Evolutionary conservation across 2,113 vertebrate species (phyloP).

Genomic region (Chelonoidis abingdonii): DNA sequence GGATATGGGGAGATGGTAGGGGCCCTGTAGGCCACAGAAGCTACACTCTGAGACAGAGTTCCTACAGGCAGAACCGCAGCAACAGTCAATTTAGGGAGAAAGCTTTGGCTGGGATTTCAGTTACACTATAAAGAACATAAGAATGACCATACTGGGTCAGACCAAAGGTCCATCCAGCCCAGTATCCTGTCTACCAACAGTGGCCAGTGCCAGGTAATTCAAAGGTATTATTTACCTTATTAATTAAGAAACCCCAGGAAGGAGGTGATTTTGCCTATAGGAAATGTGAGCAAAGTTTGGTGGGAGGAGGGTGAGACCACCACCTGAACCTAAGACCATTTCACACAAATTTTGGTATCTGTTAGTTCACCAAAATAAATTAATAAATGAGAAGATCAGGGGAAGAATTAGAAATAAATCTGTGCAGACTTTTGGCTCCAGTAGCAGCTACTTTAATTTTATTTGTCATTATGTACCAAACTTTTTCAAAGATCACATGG

Average conservation of each 20-base stretch:
- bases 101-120: background rate
- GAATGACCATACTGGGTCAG: too few species aligned
- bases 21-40: background rate
- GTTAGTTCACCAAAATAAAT: background rate
- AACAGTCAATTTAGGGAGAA: background rate
- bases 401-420: background rate
- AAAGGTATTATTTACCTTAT: background rate
- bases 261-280: background rate
- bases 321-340: background rate
- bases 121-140: background rate
- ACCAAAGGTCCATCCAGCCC: too few species aligned
- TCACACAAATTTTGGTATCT: background rate
- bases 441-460: background rate
- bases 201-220: too few species aligned
- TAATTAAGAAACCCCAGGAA: background rate
- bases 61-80: background rate
- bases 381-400: background rate
- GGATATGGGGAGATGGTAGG: fast-evolving
- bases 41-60: background rate
- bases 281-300: background rate
- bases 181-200: too few species aligned
- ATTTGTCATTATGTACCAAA: background rate
- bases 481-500: background rate
- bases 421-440: background rate
- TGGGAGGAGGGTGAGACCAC: background rate